These are phyloP conservation scores for Chondrosia reniformis DNA, from an alignment of 37 sponge, comb jelly and placozoan species.

Conservation along the genomic window DNA sequence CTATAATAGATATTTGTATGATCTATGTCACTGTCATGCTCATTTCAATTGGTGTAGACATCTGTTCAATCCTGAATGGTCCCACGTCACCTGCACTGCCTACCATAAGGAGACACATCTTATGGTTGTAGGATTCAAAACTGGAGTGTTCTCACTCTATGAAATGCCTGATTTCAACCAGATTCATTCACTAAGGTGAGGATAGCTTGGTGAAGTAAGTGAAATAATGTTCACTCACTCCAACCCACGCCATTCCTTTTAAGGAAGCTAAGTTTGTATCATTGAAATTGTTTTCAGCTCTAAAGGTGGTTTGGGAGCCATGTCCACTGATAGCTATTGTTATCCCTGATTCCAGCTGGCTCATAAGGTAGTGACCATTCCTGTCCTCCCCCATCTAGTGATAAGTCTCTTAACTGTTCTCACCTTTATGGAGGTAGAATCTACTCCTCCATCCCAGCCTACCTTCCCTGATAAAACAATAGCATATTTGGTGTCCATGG, in stretches of 20 bases:
- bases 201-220: too few species aligned
- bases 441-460: too few species aligned
- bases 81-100: constrained; percentile 65
- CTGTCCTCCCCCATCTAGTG: too few species aligned
- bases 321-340: not conserved
- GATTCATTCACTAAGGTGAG: constrained; percentile 89
- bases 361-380: too few species aligned
- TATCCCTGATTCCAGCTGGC: too few species aligned
- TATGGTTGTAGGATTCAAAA: constrained; percentile 76
- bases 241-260: too few species aligned
- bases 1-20: too few species aligned
- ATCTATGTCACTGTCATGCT: constrained; percentile 8
- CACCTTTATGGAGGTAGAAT: too few species aligned
- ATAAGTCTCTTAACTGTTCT: too few species aligned
- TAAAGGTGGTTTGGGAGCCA: not conserved
- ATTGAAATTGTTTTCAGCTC: not conserved
- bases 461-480: too few species aligned
- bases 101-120: constrained; percentile 56
- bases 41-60: constrained; percentile 27
- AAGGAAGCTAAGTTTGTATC: not conserved
- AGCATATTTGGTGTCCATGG: too few species aligned
- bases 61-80: constrained; percentile 53
- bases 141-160: constrained; percentile 85
- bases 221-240: too few species aligned
- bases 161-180: constrained; percentile 90